Evolutionary conservation across 2,797 vertebrate genomes (phyloP).

Genomic region (Aselliscus stoliczkanus): DNA sequence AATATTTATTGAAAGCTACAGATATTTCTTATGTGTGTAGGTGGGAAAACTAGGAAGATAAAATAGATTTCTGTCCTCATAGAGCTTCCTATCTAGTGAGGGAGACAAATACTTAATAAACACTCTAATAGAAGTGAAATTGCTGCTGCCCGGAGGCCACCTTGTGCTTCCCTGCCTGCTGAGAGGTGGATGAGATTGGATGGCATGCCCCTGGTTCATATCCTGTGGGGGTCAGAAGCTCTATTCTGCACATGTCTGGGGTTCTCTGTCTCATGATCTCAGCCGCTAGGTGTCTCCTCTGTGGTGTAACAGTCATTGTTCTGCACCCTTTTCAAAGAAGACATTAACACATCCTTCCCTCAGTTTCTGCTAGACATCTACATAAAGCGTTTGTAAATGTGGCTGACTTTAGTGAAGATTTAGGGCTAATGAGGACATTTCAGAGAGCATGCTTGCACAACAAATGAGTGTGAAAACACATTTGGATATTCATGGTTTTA

Average conservation of each 20-base stretch:
- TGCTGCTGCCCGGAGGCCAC: neutral
- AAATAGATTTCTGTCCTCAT: neutral
- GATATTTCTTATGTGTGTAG: neutral
- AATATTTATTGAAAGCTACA: neutral
- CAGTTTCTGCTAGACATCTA: neutral
- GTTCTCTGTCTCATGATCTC: neutral
- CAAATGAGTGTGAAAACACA: neutral
- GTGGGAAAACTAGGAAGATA: neutral
- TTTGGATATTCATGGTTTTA: neutral
- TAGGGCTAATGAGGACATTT: neutral
- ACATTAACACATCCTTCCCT: neutral
- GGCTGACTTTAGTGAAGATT: neutral
- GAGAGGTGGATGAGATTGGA: neutral
- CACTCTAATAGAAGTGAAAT: neutral
- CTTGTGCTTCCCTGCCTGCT: neutral
- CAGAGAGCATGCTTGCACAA: neutral
- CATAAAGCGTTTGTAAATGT: neutral
- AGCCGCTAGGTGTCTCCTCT: neutral
- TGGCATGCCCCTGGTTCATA: neutral
- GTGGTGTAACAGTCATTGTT: neutral
- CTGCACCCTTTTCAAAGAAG: neutral
- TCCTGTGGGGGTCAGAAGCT: neutral
- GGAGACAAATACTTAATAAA: neutral
- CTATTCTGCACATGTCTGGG: neutral
- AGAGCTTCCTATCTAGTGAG: neutral